phyloP scores from a whole-genome alignment of 1,140 invertebrate genomes.

The Drosophila sechellia region DNA sequence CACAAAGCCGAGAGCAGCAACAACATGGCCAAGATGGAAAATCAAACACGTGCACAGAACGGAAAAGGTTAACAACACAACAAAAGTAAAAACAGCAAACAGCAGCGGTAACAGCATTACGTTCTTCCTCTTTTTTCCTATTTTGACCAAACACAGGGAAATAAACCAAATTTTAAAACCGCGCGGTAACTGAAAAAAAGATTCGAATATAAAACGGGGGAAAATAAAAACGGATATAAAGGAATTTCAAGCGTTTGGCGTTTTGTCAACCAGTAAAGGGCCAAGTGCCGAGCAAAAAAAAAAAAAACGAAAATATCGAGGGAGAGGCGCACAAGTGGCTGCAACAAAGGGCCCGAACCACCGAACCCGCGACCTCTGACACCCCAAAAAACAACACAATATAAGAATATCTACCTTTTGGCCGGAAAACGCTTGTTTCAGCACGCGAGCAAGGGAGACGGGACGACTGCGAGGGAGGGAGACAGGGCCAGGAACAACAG shows the following conservation, averaged over 20 bases:
- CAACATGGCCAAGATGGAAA: conserved; percentile 29
- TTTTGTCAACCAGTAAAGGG: conserved; percentile 78
- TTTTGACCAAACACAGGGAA: conserved; percentile 34
- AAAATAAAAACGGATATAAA: conserved; percentile 40
- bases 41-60: conserved; percentile 42
- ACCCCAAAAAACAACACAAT: conserved; percentile 17
- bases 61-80: conserved; percentile 48
- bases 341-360: conserved; percentile 44
- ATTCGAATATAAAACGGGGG: conserved; percentile 37
- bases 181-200: conserved; percentile 49
- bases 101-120: conserved; percentile 37
- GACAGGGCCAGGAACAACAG: conserved; percentile 46
- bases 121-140: conserved; percentile 3
- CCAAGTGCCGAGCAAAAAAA: conserved; percentile 50
- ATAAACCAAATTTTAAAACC: conserved; percentile 50
- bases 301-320: conserved; percentile 1
- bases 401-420: conserved; percentile 43
- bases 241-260: conserved; percentile 65
- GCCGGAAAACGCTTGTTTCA: conserved; percentile 78
- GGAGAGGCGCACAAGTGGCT: conserved; percentile 71
- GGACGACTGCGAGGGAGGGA: conserved; percentile 26
- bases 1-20: conserved; percentile 35
- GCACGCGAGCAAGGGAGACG: conserved; percentile 41
- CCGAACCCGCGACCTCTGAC: conserved; percentile 48
- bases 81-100: conserved; percentile 32